A percentile compares a stretch with the other conserved stretches of the same genome.
phyloP scores from a whole-genome alignment of 2,888 invertebrate genomes.

The Conchocele bisecta region DNA sequence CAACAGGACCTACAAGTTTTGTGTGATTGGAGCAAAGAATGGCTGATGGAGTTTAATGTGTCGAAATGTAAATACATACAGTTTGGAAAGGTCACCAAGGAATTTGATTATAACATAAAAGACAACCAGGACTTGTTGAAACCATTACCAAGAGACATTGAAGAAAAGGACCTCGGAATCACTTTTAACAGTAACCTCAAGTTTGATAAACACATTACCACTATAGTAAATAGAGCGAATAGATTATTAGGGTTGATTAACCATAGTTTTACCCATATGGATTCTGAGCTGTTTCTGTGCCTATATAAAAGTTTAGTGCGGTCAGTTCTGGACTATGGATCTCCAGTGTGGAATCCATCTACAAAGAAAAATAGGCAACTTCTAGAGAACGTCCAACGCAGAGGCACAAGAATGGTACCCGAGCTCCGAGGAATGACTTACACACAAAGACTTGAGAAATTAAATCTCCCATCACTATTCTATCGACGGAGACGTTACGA shows the following conservation, averaged over 20 bases:
- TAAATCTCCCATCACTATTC: slow-evolving; percentile 9
- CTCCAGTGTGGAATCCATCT: slow-evolving; percentile 17
- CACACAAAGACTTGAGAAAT: slow-evolving; percentile 4
- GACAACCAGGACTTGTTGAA: neutral
- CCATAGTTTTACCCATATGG: slow-evolving; percentile 19
- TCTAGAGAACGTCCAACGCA: slow-evolving; percentile 26
- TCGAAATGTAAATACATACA: slow-evolving; percentile 16
- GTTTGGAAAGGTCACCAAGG: neutral
- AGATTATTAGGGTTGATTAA: slow-evolving; percentile 17
- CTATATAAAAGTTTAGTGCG: slow-evolving; percentile 29
- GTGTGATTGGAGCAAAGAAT: slow-evolving; percentile 16
- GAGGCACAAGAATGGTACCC: slow-evolving; percentile 16
- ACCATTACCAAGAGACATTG: neutral
- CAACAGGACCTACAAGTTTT: too few relatives aligned
- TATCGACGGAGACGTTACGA: slow-evolving; percentile 10
- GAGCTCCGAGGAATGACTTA: neutral
- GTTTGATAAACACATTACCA: slow-evolving; percentile 22
- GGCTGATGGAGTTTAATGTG: slow-evolving; percentile 18
- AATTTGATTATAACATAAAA: neutral
- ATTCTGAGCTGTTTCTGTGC: slow-evolving; percentile 14
- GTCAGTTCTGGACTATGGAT: slow-evolving; percentile 28
- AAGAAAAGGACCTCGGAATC: slow-evolving; percentile 18
- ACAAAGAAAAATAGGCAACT: slow-evolving; percentile 9
- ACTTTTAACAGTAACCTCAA: slow-evolving; percentile 16
- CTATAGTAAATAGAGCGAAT: slow-evolving; percentile 22